phyloP scores from a whole-genome alignment of 2,113 vertebrate species.

The Oceanites oceanicus region DNA sequence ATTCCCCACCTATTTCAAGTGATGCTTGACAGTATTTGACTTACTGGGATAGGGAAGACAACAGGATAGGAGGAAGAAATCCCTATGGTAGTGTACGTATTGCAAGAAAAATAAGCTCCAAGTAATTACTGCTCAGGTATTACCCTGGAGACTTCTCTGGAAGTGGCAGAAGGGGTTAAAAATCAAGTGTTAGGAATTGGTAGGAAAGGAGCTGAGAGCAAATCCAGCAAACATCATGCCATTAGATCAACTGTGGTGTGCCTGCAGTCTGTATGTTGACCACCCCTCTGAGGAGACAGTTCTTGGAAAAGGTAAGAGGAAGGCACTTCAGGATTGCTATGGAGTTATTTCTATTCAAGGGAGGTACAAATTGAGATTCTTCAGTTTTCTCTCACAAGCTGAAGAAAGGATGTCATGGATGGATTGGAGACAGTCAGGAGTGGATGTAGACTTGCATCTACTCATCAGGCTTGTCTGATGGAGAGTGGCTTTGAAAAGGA shows the following conservation, averaged over 20 bases:
- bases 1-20: background rate
- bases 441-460: background rate
- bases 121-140: background rate
- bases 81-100: background rate
- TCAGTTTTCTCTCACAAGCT: background rate
- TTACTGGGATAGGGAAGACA: background rate
- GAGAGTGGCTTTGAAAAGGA: background rate
- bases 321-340: background rate
- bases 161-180: background rate
- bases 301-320: background rate
- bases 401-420: background rate
- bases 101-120: background rate
- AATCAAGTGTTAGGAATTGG: background rate
- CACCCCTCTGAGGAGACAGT: background rate
- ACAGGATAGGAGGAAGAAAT: background rate
- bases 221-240: background rate
- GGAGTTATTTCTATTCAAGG: background rate
- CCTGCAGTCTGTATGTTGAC: background rate
- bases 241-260: background rate
- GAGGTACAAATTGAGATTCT: background rate
- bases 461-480: background rate
- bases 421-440: background rate
- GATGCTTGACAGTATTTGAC: background rate
- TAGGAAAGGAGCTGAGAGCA: background rate
- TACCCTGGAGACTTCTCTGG: background rate